Conservation (phyloP, 2,113 vertebrate species). For the Perccottus glenii region DNA sequence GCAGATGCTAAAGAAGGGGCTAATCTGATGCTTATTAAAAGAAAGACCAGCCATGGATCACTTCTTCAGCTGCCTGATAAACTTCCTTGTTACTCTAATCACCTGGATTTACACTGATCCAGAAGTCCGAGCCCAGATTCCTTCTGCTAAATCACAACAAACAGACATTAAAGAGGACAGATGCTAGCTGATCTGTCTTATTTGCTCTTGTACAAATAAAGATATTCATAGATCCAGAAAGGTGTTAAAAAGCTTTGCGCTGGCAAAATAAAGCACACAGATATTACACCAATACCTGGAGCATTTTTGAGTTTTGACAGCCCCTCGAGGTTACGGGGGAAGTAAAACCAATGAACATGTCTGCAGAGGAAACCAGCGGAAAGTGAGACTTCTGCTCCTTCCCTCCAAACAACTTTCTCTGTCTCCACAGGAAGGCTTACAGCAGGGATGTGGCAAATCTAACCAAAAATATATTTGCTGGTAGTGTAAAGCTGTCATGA, state of each 20-base stretch:
- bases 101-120: conserved; percentile 38
- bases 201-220: conserved; percentile 18
- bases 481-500: background rate
- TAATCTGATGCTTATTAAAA: conserved; percentile 60
- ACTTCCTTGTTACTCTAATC: conserved; percentile 55
- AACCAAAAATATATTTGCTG: background rate
- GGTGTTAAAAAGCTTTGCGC: conserved; percentile 11
- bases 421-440: conserved; percentile 36
- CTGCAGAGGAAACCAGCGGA: conserved; percentile 45
- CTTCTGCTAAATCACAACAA: conserved; percentile 54
- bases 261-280: conserved; percentile 9
- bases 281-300: conserved; percentile 19
- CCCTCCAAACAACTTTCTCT: conserved; percentile 37
- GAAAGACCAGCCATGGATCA: conserved; percentile 52
- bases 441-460: conserved; percentile 37
- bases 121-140: conserved; percentile 27
- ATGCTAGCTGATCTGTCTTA: conserved; percentile 22
- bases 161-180: conserved; percentile 24
- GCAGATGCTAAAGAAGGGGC: conserved; percentile 68
- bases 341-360: conserved; percentile 49
- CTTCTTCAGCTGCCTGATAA: conserved; percentile 60
- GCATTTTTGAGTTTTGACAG: conserved; percentile 28
- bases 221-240: conserved; percentile 21
- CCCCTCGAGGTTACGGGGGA: conserved; percentile 33
- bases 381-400: conserved; percentile 45